A percentile compares a stretch with the other conserved stretches of the same genome.
phyloP scores from a whole-genome alignment of 2,888 invertebrate species.

The Orthosia incerta region DNA sequence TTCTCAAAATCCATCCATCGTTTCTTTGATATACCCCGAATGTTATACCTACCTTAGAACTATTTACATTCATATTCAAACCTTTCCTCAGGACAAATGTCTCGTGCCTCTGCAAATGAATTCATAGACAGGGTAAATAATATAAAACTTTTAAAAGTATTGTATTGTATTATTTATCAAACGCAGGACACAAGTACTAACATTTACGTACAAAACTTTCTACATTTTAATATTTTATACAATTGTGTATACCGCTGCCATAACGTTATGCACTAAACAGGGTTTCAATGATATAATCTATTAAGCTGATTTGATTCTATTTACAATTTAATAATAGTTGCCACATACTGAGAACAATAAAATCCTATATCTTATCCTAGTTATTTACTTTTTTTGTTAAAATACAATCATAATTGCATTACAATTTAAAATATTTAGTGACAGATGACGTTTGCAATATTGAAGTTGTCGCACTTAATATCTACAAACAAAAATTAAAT shows the following conservation, averaged over 20 bases:
- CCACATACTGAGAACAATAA: constrained; percentile 17
- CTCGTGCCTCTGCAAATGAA: background rate
- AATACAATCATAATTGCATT: constrained; percentile 5
- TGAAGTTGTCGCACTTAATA: constrained; percentile 6
- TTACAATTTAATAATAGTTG: constrained; percentile 30
- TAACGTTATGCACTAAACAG: constrained; percentile 4
- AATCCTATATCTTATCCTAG: background rate
- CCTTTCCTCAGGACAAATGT: too few relatives aligned
- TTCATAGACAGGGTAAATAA: constrained; percentile 16
- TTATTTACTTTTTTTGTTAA: background rate
- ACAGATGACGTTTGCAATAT: background rate
- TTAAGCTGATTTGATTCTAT: constrained; percentile 26
- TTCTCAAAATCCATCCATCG: too few relatives aligned
- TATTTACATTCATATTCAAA: too few relatives aligned
- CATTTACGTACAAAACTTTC: constrained; percentile 54
- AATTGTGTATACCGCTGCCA: constrained; percentile 20
- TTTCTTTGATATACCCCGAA: too few relatives aligned
- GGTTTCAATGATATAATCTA: constrained; percentile 18
- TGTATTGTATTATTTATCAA: constrained; percentile 46
- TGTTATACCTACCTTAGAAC: too few relatives aligned
- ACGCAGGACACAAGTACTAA: constrained; percentile 38
- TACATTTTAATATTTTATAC: constrained; percentile 44
- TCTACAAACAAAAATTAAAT: background rate
- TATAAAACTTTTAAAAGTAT: constrained; percentile 11
- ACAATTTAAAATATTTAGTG: constrained; percentile 2